These are phyloP conservation scores for Nipponia nippon DNA, from an alignment of 2,113 vertebrate genomes.

Conservation along the genomic window DNA sequence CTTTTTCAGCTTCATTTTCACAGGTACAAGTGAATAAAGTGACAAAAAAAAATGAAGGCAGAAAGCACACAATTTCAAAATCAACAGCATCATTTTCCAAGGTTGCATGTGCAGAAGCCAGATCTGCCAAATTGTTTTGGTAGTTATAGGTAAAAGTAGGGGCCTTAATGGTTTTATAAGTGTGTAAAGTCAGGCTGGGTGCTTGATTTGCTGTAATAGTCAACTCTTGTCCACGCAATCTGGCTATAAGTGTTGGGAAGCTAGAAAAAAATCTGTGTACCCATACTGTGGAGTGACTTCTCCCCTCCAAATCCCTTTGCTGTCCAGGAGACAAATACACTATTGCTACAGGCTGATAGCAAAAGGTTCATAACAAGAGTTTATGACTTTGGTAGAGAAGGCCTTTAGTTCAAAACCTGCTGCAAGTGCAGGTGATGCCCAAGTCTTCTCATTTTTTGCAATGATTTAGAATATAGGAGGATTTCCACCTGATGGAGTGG, in stretches of 20 bases:
- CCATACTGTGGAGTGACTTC: neutral
- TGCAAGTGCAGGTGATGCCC: neutral
- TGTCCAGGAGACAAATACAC: neutral
- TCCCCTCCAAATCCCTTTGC: neutral
- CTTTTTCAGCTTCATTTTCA: neutral
- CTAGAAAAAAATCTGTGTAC: fast-evolving
- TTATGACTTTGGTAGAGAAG: neutral
- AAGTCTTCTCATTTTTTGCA: neutral
- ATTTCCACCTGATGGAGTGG: neutral
- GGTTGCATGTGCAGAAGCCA: fast-evolving
- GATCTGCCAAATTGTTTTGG: neutral
- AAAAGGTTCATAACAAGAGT: neutral
- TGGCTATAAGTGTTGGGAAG: neutral
- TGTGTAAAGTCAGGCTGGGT: neutral
- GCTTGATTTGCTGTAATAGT: neutral
- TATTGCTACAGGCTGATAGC: neutral
- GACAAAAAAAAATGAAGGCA: neutral
- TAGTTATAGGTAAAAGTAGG: neutral
- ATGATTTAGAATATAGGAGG: neutral
- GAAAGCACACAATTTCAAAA: neutral
- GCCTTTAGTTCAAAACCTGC: neutral
- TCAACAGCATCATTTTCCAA: neutral
- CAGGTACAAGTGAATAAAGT: neutral
- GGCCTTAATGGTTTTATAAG: neutral
- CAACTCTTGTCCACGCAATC: neutral